phyloP scores from a whole-genome alignment of 2,113 vertebrate genomes.

The Antidorcas marsupialis region DNA sequence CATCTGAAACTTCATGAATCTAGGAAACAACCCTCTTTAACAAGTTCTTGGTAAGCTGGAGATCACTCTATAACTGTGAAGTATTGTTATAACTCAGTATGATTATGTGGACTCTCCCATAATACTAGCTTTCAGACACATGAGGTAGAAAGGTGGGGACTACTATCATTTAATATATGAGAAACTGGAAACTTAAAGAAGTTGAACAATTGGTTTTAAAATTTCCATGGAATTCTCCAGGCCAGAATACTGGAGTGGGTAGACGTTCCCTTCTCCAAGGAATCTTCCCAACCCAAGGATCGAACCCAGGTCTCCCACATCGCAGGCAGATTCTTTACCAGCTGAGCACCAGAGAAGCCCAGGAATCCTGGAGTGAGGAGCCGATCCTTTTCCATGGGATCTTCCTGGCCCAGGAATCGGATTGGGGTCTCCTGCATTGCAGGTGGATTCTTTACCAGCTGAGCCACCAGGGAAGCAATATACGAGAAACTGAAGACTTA shows the following conservation, averaged over 20 bases:
- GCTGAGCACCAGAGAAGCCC: not conserved
- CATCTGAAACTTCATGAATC: not conserved
- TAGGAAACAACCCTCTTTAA: not conserved
- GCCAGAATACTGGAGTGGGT: not conserved
- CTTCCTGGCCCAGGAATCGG: not conserved
- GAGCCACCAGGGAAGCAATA: not conserved
- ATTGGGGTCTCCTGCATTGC: not conserved
- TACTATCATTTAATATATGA: not conserved
- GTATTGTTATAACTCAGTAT: not conserved
- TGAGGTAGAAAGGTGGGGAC: not conserved
- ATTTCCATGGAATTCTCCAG: not conserved
- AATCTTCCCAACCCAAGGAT: not conserved
- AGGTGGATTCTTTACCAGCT: not conserved
- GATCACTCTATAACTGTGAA: not conserved
- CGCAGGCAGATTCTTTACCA: not conserved
- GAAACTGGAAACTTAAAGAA: not conserved
- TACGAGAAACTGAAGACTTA: not conserved
- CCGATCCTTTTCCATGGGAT: not conserved
- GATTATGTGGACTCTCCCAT: not conserved
- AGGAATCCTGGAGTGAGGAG: not conserved
- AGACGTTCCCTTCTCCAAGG: not conserved
- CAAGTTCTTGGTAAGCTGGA: not conserved
- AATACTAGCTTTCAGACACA: not conserved
- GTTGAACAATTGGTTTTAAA: not conserved
- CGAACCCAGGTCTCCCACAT: not conserved